A percentile compares a stretch with the other conserved stretches of the same genome.
Conservation (phyloP, 37 sponge, comb jelly and placozoan species). For the Axinella damicornis region DNA sequence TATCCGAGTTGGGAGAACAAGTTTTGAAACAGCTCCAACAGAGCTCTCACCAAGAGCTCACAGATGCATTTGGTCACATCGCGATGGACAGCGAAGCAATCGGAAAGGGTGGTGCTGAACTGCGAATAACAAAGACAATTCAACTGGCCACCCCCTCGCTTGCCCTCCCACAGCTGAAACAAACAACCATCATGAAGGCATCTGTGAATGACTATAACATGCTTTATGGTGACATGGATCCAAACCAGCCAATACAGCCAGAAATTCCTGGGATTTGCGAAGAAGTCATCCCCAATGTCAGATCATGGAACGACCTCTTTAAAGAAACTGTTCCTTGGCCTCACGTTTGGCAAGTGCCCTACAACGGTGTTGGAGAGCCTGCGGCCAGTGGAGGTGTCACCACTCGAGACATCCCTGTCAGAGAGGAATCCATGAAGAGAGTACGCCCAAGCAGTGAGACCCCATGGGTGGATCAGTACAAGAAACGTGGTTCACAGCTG, state of each 20-base stretch:
- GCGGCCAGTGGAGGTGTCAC: constrained; percentile 28
- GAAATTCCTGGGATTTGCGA: neutral
- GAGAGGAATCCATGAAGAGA: neutral
- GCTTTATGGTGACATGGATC: constrained; percentile 25
- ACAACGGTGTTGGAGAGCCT: neutral
- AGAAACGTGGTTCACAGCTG: too few species aligned
- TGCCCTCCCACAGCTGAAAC: neutral
- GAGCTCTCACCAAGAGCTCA: neutral
- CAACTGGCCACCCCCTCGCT: neutral
- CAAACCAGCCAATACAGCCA: constrained; percentile 8
- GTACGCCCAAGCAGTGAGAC: too few species aligned
- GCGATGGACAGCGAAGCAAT: neutral
- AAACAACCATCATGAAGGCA: neutral
- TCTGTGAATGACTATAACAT: neutral
- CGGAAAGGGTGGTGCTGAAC: neutral
- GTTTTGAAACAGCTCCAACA: too few species aligned
- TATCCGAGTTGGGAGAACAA: too few species aligned
- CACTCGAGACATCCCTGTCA: neutral
- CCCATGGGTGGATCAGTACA: too few species aligned
- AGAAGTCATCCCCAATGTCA: constrained; percentile 28
- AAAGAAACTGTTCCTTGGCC: constrained; percentile 45
- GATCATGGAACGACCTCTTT: constrained; percentile 32
- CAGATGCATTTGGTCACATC: neutral
- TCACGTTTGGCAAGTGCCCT: constrained; percentile 5
- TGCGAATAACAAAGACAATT: neutral